phyloP scores from a whole-genome alignment of 2,113 vertebrate species.

The Argyrosomus japonicus region DNA sequence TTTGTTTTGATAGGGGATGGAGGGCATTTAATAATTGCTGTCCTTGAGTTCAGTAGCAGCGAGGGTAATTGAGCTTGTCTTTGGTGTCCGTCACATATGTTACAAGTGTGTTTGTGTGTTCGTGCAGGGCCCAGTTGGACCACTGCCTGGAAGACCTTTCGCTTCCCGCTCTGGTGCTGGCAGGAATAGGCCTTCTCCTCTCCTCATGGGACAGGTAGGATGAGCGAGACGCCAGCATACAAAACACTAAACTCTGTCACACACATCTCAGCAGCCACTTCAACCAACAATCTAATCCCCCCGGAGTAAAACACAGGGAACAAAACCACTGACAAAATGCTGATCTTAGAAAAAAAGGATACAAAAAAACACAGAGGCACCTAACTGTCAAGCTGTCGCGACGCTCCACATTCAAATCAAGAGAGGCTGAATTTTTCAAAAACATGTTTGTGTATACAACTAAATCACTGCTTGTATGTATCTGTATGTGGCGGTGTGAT shows the following conservation, averaged over 20 bases:
- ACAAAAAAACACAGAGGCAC: slow-evolving; percentile 67
- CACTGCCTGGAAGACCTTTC: slow-evolving; percentile 83
- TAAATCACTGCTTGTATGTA: slow-evolving; percentile 54
- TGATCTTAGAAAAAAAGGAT: slow-evolving; percentile 66
- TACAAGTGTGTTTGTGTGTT: slow-evolving; percentile 32
- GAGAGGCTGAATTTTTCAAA: slow-evolving; percentile 59
- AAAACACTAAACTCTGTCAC: slow-evolving; percentile 61
- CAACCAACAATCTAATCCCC: slow-evolving; percentile 73
- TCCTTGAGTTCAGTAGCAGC: slow-evolving; percentile 71
- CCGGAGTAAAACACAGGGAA: slow-evolving; percentile 69
- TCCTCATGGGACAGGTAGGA: slow-evolving; percentile 79
- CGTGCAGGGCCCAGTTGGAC: slow-evolving; percentile 82
- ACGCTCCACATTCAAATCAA: slow-evolving; percentile 67
- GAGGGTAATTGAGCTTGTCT: slow-evolving; percentile 66
- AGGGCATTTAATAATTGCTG: slow-evolving; percentile 75
- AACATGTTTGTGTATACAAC: slow-evolving; percentile 51
- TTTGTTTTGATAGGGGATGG: slow-evolving; percentile 77
- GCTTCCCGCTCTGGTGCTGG: slow-evolving; percentile 74
- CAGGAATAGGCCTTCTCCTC: slow-evolving; percentile 73
- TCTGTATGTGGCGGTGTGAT: slow-evolving; percentile 48
- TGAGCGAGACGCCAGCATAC: slow-evolving; percentile 20
- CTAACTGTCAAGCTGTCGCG: slow-evolving; percentile 73
- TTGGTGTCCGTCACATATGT: slow-evolving; percentile 52
- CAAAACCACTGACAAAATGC: slow-evolving; percentile 78
- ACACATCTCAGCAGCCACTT: slow-evolving; percentile 64